These are phyloP conservation scores for Bathynomus jamesi DNA, from an alignment of 1,140 invertebrate genomes.

Conservation along the genomic window DNA sequence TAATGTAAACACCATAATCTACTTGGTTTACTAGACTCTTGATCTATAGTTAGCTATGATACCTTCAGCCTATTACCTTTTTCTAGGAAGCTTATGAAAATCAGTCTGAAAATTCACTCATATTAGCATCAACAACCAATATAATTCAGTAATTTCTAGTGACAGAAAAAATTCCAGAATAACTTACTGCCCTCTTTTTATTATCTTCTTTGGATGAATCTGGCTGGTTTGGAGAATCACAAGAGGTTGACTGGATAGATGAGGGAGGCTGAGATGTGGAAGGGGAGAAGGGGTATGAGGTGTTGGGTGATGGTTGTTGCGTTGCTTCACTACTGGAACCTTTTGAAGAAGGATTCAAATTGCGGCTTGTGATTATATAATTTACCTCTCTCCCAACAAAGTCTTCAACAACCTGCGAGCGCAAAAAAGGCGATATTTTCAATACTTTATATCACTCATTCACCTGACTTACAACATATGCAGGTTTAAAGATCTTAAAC, in stretches of 20 bases:
- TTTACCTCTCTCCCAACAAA: slow-evolving; percentile 22
- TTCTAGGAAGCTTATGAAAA: too few relatives aligned
- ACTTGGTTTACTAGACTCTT: too few relatives aligned
- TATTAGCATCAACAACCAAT: too few relatives aligned
- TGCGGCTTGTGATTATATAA: slow-evolving; percentile 23
- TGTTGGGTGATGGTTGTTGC: slow-evolving; percentile 20
- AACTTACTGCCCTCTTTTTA: slow-evolving; percentile 20
- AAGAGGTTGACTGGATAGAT: slow-evolving; percentile 20
- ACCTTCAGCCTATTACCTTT: too few relatives aligned
- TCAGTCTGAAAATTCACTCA: too few relatives aligned
- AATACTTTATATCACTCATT: too few relatives aligned
- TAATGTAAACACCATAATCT: too few relatives aligned
- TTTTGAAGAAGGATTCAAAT: not conserved
- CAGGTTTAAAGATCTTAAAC: too few relatives aligned
- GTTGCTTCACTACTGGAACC: slow-evolving; percentile 20
- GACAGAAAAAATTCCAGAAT: too few relatives aligned
- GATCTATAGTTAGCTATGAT: too few relatives aligned
- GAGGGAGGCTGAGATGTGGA: slow-evolving; percentile 21
- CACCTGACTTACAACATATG: too few relatives aligned
- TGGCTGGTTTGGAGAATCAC: slow-evolving; percentile 19
- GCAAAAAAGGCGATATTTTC: not conserved
- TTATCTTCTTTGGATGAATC: slow-evolving; percentile 23
- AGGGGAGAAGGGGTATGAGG: slow-evolving; percentile 10
- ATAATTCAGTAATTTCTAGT: too few relatives aligned
- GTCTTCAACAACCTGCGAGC: slow-evolving; percentile 24